Evolutionary conservation across 1,140 invertebrate genomes (phyloP).

Genomic region (Cotesia typhae): DNA sequence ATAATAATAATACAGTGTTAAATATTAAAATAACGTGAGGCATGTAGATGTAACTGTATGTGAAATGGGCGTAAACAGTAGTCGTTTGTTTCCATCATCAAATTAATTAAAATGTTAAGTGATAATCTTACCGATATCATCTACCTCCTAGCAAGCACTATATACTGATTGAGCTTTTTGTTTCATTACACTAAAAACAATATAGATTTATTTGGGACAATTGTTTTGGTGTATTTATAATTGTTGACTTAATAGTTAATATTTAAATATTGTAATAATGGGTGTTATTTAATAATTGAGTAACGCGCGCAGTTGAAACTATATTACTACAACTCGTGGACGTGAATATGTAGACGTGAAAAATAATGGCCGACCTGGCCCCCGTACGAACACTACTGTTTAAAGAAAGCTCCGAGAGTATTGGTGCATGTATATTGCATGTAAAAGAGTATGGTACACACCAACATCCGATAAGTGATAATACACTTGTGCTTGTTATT

Average conservation of each 20-base stretch:
- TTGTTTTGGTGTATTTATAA: too few relatives aligned
- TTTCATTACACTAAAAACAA: too few relatives aligned
- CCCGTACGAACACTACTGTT: too few relatives aligned
- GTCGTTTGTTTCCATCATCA: background rate
- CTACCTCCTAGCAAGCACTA: background rate
- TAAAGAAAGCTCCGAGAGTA: too few relatives aligned
- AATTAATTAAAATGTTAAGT: constrained; percentile 7
- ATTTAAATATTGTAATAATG: background rate
- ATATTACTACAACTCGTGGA: constrained; percentile 4
- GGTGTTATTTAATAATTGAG: background rate
- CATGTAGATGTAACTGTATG: background rate
- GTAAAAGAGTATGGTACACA: too few relatives aligned
- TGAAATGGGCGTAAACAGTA: constrained; percentile 19
- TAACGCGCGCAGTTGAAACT: background rate
- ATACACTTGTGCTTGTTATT: too few relatives aligned
- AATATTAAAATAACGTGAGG: background rate
- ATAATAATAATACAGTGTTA: background rate
- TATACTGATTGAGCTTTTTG: background rate
- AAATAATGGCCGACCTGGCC: constrained; percentile 11
- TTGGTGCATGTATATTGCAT: too few relatives aligned
- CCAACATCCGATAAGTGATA: too few relatives aligned
- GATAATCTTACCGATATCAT: background rate
- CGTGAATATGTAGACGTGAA: constrained; percentile 7
- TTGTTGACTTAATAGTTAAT: too few relatives aligned
- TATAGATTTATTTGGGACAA: too few relatives aligned